These are phyloP conservation scores for Rhimphoctona megacephalus DNA, from an alignment of 2,888 invertebrate genomes.

Conservation along the genomic window DNA sequence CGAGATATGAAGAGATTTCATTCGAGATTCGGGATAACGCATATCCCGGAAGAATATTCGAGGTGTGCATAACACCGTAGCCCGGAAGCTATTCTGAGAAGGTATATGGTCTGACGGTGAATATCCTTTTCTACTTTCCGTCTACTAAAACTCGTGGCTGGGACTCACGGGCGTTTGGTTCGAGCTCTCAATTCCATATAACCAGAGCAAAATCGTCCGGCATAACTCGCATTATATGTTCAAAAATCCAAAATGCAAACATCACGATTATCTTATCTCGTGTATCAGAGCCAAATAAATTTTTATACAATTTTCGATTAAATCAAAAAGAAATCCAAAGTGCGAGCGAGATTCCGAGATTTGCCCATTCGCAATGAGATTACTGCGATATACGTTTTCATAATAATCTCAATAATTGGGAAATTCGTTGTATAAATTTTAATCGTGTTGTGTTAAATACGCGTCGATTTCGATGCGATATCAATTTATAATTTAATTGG, in stretches of 20 bases:
- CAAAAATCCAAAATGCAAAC: slow-evolving; percentile 31
- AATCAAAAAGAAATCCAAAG: not conserved
- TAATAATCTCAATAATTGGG: slow-evolving; percentile 40
- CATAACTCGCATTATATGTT: slow-evolving; percentile 27
- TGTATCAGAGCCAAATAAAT: not conserved
- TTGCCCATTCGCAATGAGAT: not conserved
- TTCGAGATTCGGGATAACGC: slow-evolving; percentile 58
- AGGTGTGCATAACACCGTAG: slow-evolving; percentile 48
- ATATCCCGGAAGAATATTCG: slow-evolving; percentile 54
- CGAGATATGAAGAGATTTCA: slow-evolving; percentile 61
- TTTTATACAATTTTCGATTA: not conserved
- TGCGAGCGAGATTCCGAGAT: not conserved
- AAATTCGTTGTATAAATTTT: slow-evolving; percentile 17
- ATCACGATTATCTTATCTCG: not conserved
- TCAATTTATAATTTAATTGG: slow-evolving; percentile 31
- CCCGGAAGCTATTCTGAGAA: slow-evolving; percentile 48
- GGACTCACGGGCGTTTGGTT: slow-evolving; percentile 16
- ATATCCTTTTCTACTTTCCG: slow-evolving; percentile 60
- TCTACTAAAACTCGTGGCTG: slow-evolving; percentile 43
- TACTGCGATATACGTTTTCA: not conserved
- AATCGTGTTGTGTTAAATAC: slow-evolving; percentile 5
- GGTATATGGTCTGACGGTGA: slow-evolving; percentile 50
- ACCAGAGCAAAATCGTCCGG: slow-evolving; percentile 23
- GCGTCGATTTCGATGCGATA: not conserved
- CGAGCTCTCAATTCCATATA: slow-evolving; percentile 27